Percentiles rank a stretch among this genome's conserved stretches.
Evolutionary conservation across 1,140 invertebrate genomes (phyloP).

Genomic region (Drosophila suzukii): DNA sequence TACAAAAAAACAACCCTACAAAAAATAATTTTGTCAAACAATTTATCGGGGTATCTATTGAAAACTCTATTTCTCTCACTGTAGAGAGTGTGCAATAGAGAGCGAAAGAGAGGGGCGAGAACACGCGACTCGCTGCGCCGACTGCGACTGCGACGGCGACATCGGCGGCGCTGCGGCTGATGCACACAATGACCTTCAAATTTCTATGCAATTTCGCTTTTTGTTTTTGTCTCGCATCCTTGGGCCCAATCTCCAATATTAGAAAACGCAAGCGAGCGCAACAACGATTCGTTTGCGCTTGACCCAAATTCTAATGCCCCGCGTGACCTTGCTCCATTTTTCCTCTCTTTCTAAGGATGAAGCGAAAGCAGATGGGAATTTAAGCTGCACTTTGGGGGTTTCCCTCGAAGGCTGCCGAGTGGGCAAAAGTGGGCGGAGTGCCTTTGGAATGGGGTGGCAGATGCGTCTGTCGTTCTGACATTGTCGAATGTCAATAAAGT

Average conservation of each 20-base stretch:
- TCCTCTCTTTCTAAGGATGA: conserved; percentile 36
- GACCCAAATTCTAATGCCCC: conserved; percentile 74
- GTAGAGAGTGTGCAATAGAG: conserved; percentile 26
- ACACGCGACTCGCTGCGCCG: conserved; percentile 15
- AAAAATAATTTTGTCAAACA: too few species aligned
- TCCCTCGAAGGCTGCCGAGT: conserved; percentile 28
- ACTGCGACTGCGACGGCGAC: conserved; percentile 16
- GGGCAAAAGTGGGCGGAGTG: too few species aligned
- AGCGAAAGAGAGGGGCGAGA: conserved; percentile 11
- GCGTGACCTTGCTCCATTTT: conserved; percentile 72
- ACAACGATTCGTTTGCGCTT: conserved; percentile 49
- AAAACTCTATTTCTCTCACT: background rate
- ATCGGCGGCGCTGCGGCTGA: conserved; percentile 46
- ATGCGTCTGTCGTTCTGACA: conserved; percentile 44
- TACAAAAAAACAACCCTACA: too few species aligned
- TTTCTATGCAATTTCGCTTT: conserved; percentile 76
- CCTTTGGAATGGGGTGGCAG: background rate
- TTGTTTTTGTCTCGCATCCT: conserved; percentile 65
- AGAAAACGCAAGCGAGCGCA: conserved; percentile 66
- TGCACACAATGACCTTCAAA: conserved; percentile 73
- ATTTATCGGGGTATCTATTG: too few species aligned
- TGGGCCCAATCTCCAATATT: conserved; percentile 80
- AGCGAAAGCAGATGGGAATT: conserved; percentile 16
- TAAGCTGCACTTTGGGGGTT: conserved; percentile 63
- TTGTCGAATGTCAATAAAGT: conserved; percentile 69